Evolutionary conservation across 2,113 vertebrate genomes (phyloP).

Genomic region (Notothenia rossii): DNA sequence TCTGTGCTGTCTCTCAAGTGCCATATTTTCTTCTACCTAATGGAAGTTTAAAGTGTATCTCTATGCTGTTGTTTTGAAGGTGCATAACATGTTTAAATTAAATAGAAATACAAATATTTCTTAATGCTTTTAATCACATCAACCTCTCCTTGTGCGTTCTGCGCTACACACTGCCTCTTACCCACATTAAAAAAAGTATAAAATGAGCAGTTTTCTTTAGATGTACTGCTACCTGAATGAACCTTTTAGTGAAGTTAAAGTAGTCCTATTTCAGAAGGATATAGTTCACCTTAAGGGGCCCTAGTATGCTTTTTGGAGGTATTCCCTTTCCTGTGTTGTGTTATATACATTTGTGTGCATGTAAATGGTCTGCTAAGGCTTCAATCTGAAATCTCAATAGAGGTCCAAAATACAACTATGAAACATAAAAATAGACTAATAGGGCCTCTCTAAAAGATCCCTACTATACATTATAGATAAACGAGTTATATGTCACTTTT

Average conservation of each 20-base stretch:
- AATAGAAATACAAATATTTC: not conserved
- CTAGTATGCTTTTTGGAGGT: too few species aligned
- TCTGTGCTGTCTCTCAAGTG: slow-evolving; percentile 15
- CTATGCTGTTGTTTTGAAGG: slow-evolving; percentile 4
- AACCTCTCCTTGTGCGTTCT: slow-evolving; percentile 29
- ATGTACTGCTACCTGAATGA: not conserved
- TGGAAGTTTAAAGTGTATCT: slow-evolving; percentile 6
- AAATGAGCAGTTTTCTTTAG: not conserved
- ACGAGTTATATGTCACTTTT: too few species aligned
- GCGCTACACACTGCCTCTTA: slow-evolving; percentile 22
- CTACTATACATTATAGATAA: too few species aligned
- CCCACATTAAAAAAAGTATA: not conserved
- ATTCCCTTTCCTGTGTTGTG: too few species aligned
- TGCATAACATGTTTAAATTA: not conserved
- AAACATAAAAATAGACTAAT: too few species aligned
- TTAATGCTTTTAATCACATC: not conserved
- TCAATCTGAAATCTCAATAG: too few species aligned
- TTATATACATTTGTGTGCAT: too few species aligned
- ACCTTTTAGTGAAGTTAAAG: too few species aligned
- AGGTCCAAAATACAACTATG: too few species aligned
- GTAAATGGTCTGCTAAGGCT: too few species aligned
- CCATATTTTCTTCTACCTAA: not conserved
- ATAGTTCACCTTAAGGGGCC: not conserved
- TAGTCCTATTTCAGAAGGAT: not conserved
- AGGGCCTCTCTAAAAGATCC: too few species aligned